Evolutionary conservation across 1,140 invertebrate species (phyloP).

Genomic region (Rhynchophorus ferrugineus): DNA sequence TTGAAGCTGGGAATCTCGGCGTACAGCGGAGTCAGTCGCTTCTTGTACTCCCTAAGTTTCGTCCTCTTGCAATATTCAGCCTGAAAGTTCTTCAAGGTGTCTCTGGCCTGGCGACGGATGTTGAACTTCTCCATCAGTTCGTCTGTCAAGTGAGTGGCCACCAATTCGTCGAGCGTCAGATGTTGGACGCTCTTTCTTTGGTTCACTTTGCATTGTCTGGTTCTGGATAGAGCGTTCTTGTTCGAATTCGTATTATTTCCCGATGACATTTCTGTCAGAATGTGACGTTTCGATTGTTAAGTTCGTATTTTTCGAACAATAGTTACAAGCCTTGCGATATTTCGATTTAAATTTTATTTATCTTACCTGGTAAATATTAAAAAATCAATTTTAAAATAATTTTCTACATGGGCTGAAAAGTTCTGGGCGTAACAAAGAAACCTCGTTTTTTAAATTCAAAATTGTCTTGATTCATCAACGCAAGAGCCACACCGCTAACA

Average conservation of each 20-base stretch:
- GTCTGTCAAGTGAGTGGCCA: conserved; percentile 25
- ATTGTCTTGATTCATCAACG: too few relatives aligned
- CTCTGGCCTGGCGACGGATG: conserved; percentile 26
- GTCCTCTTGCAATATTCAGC: conserved; percentile 26
- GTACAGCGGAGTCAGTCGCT: conserved; percentile 27
- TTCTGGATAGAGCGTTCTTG: neutral
- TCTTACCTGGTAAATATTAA: too few relatives aligned
- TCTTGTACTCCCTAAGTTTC: conserved; percentile 31
- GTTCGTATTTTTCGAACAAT: too few relatives aligned
- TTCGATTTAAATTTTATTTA: too few relatives aligned
- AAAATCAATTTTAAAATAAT: too few relatives aligned
- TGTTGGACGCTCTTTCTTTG: conserved; percentile 6
- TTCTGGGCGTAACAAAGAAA: too few relatives aligned
- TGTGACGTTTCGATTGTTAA: too few relatives aligned
- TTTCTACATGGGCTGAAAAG: too few relatives aligned
- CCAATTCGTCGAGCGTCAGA: conserved; percentile 22
- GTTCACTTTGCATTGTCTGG: conserved; percentile 14
- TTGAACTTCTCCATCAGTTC: conserved; percentile 32
- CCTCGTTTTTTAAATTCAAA: too few relatives aligned
- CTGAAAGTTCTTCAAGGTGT: conserved; percentile 29
- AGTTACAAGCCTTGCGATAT: too few relatives aligned
- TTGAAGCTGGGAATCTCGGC: conserved; percentile 30
- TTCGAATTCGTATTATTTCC: neutral
- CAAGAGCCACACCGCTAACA: too few relatives aligned
- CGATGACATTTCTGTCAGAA: too few relatives aligned